Evolutionary conservation across 37 sponge, comb jelly and placozoan genomes (phyloP).

Genomic region (Dysidea cf. avara): DNA sequence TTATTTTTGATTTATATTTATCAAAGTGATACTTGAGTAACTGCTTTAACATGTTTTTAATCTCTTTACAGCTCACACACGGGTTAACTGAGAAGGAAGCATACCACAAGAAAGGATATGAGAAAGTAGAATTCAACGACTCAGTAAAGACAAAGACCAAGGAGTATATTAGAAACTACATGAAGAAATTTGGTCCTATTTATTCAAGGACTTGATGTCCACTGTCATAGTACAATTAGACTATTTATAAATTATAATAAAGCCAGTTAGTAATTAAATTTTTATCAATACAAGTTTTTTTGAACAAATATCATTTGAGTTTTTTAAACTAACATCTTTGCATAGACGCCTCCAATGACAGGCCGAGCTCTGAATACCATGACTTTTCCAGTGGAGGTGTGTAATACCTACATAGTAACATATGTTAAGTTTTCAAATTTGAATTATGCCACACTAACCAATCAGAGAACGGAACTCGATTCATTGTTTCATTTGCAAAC

Average conservation of each 20-base stretch:
- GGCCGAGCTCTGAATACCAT: constrained; percentile 55
- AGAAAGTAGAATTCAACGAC: constrained; percentile 58
- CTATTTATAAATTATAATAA: no score
- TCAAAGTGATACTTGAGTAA: no score
- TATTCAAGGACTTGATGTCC: constrained; percentile 52
- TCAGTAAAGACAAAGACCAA: constrained; percentile 74
- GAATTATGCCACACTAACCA: constrained; percentile 60
- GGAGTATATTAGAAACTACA: constrained; percentile 85
- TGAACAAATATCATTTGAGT: no score
- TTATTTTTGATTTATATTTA: no score
- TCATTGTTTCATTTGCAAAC: constrained; percentile 66
- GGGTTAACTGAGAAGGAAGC: constrained; percentile 93
- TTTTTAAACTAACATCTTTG: no score
- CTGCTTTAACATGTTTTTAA: no score
- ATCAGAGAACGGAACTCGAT: constrained; percentile 64
- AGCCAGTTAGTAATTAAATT: no score
- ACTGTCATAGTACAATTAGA: no score
- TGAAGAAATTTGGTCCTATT: constrained; percentile 96
- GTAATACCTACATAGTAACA: constrained; percentile 12
- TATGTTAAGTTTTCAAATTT: neutral
- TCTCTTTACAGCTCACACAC: constrained; percentile 86
- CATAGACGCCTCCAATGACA: constrained; percentile 64
- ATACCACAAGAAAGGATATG: constrained; percentile 39
- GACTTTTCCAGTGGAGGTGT: constrained; percentile 31
- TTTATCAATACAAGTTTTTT: no score